A percentile compares a stretch with the other conserved stretches of the same genome.
Evolutionary conservation across 2,797 vertebrate species (phyloP).

Genomic region (Sylvilagus floridanus): DNA sequence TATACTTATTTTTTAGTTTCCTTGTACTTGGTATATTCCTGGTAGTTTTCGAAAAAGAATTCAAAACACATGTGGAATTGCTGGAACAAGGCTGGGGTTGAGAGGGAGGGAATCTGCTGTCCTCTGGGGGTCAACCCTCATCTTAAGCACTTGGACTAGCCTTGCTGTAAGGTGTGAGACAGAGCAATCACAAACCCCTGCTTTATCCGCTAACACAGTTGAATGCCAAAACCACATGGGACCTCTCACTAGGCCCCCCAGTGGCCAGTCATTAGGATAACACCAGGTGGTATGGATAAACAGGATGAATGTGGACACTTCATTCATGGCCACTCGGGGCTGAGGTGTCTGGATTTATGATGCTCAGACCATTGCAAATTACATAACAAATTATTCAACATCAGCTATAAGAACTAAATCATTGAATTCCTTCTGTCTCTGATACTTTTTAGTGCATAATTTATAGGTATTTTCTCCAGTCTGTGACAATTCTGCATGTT

Average conservation of each 20-base stretch:
- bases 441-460: neutral
- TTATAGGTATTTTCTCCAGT: neutral
- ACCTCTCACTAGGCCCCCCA: neutral
- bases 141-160: neutral
- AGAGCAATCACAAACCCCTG: neutral
- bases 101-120: neutral
- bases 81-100: neutral
- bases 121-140: neutral
- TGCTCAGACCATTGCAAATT: neutral
- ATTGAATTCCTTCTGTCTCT: neutral
- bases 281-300: neutral
- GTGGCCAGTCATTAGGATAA: neutral
- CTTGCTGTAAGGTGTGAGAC: neutral
- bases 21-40: constrained; percentile 40
- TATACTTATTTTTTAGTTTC: neutral
- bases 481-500: neutral
- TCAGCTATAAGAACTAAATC: neutral
- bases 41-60: neutral
- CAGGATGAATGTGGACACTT: neutral
- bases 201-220: neutral
- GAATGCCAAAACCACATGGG: neutral
- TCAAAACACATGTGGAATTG: neutral
- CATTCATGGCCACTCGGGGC: neutral
- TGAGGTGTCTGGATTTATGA: neutral
- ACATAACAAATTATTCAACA: neutral